These are phyloP conservation scores for Ceyx margarethae DNA, from an alignment of 2,113 vertebrate species.

Conservation along the genomic window DNA sequence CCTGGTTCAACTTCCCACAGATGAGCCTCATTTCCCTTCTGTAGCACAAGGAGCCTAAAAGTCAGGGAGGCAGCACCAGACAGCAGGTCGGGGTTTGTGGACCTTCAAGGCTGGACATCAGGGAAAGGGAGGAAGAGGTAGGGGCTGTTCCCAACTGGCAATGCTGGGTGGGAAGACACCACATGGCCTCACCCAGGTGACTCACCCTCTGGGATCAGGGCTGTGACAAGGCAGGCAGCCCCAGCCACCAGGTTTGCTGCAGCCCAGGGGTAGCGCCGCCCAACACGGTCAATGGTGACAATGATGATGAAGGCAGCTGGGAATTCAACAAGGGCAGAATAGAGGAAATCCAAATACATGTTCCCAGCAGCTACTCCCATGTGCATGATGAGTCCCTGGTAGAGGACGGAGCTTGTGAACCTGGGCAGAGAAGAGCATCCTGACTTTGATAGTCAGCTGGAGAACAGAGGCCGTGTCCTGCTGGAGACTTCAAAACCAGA, in stretches of 20 bases:
- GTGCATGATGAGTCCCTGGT: slow-evolving; percentile 83
- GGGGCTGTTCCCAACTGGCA: neutral
- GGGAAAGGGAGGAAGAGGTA: neutral
- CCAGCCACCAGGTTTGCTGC: slow-evolving; percentile 67
- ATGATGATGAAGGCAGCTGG: slow-evolving; percentile 76
- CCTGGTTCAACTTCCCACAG: neutral
- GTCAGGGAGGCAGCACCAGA: too few species aligned
- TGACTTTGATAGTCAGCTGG: neutral
- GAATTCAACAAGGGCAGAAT: slow-evolving; percentile 77
- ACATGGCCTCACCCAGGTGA: accelerated
- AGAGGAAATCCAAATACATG: slow-evolving; percentile 79
- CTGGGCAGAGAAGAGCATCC: slow-evolving; percentile 49
- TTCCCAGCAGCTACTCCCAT: slow-evolving; percentile 68
- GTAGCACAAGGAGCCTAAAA: neutral
- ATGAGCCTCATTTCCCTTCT: neutral
- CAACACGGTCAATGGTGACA: slow-evolving; percentile 60
- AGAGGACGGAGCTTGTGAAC: slow-evolving; percentile 76
- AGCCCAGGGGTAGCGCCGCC: slow-evolving; percentile 79
- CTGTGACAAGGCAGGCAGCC: slow-evolving; percentile 67
- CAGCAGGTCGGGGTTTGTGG: accelerated
- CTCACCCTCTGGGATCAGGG: slow-evolving; percentile 75
- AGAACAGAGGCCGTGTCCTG: neutral
- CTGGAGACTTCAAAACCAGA: neutral
- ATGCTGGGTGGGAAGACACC: neutral
- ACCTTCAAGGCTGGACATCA: neutral